A percentile compares a stretch with the other conserved stretches of the same genome.
Conservation (phyloP, 2,797 vertebrate genomes). For the Pempheris klunzingeri region DNA sequence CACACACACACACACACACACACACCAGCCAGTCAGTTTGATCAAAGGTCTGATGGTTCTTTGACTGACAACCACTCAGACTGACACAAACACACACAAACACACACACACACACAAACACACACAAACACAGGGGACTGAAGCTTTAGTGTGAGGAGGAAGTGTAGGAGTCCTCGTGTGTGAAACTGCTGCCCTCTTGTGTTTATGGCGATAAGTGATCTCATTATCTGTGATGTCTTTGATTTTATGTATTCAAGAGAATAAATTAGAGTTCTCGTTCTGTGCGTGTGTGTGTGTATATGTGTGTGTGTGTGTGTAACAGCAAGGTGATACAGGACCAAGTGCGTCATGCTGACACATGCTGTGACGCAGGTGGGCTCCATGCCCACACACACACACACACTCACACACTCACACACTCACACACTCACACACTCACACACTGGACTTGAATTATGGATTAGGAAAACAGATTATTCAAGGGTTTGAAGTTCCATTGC, state of each 20-base stretch:
- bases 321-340: constrained; percentile 27
- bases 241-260: constrained; percentile 17
- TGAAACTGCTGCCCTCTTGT: constrained; percentile 66
- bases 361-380: constrained; percentile 53
- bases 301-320: not conserved
- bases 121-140: not conserved
- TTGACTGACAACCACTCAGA: constrained; percentile 8
- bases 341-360: constrained; percentile 56
- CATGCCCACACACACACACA: constrained; percentile 20
- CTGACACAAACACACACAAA: not conserved
- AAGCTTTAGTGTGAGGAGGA: not conserved
- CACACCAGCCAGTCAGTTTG: constrained; percentile 8
- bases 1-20: not conserved
- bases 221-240: not conserved
- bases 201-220: constrained; percentile 15
- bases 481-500: not conserved
- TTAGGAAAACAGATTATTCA: constrained; percentile 9
- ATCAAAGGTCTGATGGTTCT: constrained; percentile 27
- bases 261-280: constrained; percentile 28
- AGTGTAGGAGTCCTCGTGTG: not conserved
- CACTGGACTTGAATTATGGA: constrained; percentile 23
- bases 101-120: not conserved
- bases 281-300: not conserved
- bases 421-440: constrained; percentile 6
- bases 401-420: constrained; percentile 11